These are phyloP conservation scores for Ectropis grisescens DNA, from an alignment of 1,140 invertebrate species.

Conservation along the genomic window DNA sequence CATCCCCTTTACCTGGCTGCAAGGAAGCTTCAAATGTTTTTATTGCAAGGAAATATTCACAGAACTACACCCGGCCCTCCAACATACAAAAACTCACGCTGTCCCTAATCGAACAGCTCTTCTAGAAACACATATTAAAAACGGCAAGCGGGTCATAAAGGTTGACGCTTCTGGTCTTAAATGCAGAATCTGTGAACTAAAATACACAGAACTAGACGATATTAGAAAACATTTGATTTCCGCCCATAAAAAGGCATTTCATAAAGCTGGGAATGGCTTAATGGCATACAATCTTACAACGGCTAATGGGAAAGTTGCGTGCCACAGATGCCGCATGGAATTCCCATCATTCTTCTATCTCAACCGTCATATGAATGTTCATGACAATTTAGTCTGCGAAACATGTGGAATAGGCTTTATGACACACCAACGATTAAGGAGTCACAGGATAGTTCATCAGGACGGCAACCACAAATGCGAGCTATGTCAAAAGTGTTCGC, in stretches of 20 bases:
- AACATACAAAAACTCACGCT: constrained; percentile 24
- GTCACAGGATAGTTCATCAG: constrained; percentile 38
- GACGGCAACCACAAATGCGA: constrained; percentile 30
- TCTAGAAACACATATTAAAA: constrained; percentile 28
- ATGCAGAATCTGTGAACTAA: constrained; percentile 26
- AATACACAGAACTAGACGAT: constrained; percentile 16
- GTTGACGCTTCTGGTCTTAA: constrained; percentile 38
- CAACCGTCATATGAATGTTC: constrained; percentile 7
- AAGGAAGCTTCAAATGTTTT: constrained; percentile 37
- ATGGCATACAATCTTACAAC: constrained; percentile 30
- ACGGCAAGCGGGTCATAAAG: constrained; percentile 30
- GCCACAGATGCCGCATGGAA: constrained; percentile 1
- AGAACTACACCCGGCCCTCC: constrained; percentile 17
- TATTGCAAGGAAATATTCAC: constrained; percentile 30
- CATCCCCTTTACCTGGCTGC: constrained; percentile 34
- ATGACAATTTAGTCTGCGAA: no score
- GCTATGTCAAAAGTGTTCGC: constrained; percentile 41
- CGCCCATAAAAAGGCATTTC: no score
- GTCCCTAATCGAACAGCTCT: constrained; percentile 6
- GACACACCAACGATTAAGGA: constrained; percentile 37
- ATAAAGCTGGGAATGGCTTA: constrained; percentile 39
- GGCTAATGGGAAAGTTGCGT: constrained; percentile 23
- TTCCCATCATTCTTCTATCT: constrained; percentile 5
- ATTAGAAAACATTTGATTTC: constrained; percentile 26
- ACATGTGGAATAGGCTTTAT: constrained; percentile 50